Evolutionary conservation across 2,888 invertebrate species (phyloP), one percentile per base, ranked within the genome.

Genomic region (Standfussiana lucernea): DNA sequence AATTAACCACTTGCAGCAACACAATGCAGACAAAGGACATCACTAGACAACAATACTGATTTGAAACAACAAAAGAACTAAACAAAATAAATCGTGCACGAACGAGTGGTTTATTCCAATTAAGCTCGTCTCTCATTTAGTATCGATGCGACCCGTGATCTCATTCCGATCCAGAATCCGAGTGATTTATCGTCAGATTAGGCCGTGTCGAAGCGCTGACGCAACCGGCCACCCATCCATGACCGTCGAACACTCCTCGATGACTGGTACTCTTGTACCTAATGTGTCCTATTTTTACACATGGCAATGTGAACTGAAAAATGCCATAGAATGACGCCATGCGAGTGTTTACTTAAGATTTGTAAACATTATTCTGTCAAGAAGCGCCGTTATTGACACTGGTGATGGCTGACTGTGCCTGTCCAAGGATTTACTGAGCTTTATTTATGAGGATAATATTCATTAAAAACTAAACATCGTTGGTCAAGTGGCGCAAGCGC

Each of bases 191-290:
- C 89, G 93, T 87, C 93, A 93, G 94, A 94, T 94, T 92, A 93
- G 92, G 90, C 88, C 89, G 91, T 93, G 93, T 91, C 93, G 93
- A 93, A 90, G 90, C 89, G 93, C 93, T 96, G 96, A 96, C 96
- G 96, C 96, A 96, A 96, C 93, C 91, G 93, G 83, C 92, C 93
- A 93, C 86, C 93, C 91, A 93, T 83, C 95, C 96, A 91, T 96
- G 95, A 95, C 96, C 91, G 91, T 88, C 89, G 95, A 94, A 94
- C 96, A 96, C 96, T 95, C 95, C 96, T 94, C 91, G 92, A 90
- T 93, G 93, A 92, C 88, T 88, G 91, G 82, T 90, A 89, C 88
- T 87, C 89, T 87, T 80, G 89, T 92, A 92, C 92, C 92, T 91
- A 92, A 90, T 88, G 91, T 93, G 94, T 89, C 94, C 95, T 94